Percentiles rank a stretch among this genome's conserved stretches.
Conservation (phyloP, 2,113 vertebrate genomes). For the Apodemus speciosus region DNA sequence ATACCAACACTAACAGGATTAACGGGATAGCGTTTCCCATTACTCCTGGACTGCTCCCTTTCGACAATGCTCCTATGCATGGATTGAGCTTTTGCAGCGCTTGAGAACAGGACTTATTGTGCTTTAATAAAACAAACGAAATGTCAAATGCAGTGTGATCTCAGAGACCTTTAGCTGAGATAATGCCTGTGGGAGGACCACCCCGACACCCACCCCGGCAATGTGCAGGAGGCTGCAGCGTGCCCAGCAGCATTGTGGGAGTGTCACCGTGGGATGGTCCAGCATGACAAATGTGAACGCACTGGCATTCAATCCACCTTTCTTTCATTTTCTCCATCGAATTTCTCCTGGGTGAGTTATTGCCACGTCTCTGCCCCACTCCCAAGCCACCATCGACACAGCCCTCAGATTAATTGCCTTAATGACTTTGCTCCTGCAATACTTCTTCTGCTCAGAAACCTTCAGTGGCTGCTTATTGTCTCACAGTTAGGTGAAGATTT, state of each 20-base stretch:
- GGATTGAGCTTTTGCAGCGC: not conserved
- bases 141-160: not conserved
- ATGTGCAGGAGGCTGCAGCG: accelerated
- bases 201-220: no score
- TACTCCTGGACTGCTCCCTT: not conserved
- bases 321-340: not conserved
- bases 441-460: not conserved
- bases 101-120: not conserved
- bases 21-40: not conserved
- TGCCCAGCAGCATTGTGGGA: not conserved
- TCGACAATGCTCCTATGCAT: not conserved
- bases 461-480: not conserved
- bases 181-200: not conserved
- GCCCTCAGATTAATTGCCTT: slow-evolving; percentile 13
- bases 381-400: not conserved
- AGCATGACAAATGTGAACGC: not conserved
- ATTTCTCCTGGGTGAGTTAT: not conserved
- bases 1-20: not conserved
- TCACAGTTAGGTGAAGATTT: not conserved
- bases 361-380: not conserved
- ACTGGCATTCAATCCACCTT: accelerated
- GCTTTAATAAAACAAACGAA: not conserved
- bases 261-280: not conserved
- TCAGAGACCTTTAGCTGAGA: not conserved
- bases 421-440: not conserved